Base-by-base conservation (phyloP, 2,888 invertebrate genomes). In the Leucoptera coffeella region DNA sequence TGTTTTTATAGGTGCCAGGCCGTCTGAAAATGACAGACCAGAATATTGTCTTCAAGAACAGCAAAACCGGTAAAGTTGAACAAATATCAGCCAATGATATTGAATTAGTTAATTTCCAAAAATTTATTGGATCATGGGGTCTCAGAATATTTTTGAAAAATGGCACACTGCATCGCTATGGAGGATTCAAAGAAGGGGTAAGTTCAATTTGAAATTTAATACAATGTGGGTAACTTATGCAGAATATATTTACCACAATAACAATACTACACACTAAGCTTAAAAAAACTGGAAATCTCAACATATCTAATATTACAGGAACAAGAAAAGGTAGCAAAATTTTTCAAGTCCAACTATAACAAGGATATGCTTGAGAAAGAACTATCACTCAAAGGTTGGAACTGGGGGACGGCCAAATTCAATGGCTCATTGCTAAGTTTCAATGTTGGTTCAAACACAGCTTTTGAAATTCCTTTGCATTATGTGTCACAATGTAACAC, bases 381-480 rank as follows among this genome's bases (percentile, higher is more conserved):
- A 45, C 60, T 94, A 27, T 89, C 93, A 35, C 73, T 96, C 2
- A 95, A 93, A 52, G 99, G 99, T 1, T 99, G 97, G 97, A 99
- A 99, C 58, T 99, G 97, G 93, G 99, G 99, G 14, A 87, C 89
- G 0, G 92, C 93, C 0, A 87, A 89, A 40, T 97, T 99, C 49
- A 82, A 82, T 40, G 97, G 92, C 3, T 83, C 89, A 1, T 80
- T 87, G 1, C 58, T 92, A 1, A 86, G 83, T 45, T 92, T 88
- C 46, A 90, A 92, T 49, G 82, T 91, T 22, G 87, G 86, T 3
- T 74, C 76, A 15, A 78, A 83, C 38, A 84, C 88, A 9, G 90
- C 91, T 0, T 97, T 99, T 71, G 99, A 99, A 61, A 85, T 99
- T 37, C 99, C 99, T 0, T 55, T 99, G 20, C 85, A 85, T 38